These are phyloP conservation scores for Drosophila burlai DNA, from an alignment of 1,140 invertebrate species.

Conservation along the genomic window DNA sequence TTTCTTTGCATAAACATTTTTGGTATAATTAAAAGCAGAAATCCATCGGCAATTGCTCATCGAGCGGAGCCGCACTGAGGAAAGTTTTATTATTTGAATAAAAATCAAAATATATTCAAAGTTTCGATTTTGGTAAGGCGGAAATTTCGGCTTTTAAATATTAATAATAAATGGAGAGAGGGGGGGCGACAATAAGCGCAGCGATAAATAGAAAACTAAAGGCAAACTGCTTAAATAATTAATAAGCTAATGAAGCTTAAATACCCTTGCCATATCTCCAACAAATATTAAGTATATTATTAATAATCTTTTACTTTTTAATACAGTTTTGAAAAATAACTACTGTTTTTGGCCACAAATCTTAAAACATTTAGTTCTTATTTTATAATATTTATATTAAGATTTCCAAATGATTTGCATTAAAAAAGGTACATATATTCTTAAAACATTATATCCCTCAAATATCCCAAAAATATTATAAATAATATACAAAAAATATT, in stretches of 20 bases:
- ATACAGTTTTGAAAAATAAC: too few species aligned
- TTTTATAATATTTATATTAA: too few species aligned
- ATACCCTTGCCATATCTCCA: background rate
- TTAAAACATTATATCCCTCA: too few species aligned
- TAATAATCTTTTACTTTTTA: too few species aligned
- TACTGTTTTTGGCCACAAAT: too few species aligned
- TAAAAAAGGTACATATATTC: too few species aligned
- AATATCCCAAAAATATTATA: too few species aligned
- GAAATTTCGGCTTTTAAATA: conserved; percentile 12
- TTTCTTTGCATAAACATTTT: conserved; percentile 50
- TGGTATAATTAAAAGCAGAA: conserved; percentile 67
- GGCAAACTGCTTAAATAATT: background rate
- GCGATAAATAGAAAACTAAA: conserved; percentile 35
- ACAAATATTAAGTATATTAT: too few species aligned
- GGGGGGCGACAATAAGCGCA: background rate
- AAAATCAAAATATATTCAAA: conserved; percentile 1
- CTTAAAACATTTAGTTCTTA: too few species aligned
- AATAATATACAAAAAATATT: background rate
- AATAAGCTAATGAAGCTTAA: background rate
- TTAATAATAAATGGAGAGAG: background rate
- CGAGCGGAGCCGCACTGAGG: conserved; percentile 39
- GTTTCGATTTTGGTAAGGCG: conserved; percentile 19
- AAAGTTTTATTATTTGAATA: conserved; percentile 32
- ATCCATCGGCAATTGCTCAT: conserved; percentile 55
- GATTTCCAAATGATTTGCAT: too few species aligned